Percentiles rank a stretch among this genome's conserved stretches.
Conservation (phyloP, 2,113 vertebrate species). For the Silurus glanis region DNA sequence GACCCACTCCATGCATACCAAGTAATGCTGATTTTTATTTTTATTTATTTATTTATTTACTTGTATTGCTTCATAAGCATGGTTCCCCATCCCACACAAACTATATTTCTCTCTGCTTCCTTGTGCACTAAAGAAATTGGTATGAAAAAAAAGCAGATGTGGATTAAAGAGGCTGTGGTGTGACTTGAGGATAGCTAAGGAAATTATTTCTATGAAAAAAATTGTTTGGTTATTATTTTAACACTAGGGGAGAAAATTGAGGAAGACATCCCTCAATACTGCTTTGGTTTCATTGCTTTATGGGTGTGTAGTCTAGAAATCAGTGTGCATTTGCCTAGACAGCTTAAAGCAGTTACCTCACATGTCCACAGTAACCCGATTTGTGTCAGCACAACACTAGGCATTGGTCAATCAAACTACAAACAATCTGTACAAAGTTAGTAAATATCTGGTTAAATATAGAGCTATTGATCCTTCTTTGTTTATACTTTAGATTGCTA, state of each 20-base stretch:
- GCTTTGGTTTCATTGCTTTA: conserved; percentile 5
- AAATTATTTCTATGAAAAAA: conserved; percentile 19
- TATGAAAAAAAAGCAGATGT: conserved; percentile 49
- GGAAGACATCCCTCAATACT: neutral
- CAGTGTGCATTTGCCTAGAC: neutral
- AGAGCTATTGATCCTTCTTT: neutral
- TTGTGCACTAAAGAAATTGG: conserved; percentile 47
- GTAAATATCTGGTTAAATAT: neutral
- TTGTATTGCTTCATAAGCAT: conserved; percentile 60
- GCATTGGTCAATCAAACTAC: neutral
- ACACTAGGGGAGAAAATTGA: neutral
- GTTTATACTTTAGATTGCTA: neutral
- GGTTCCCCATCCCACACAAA: conserved; percentile 30
- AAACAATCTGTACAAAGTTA: neutral
- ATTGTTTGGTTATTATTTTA: conserved; percentile 36
- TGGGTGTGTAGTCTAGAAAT: neutral
- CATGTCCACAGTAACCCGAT: neutral
- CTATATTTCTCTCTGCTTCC: conserved; percentile 45
- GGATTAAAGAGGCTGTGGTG: conserved; percentile 23
- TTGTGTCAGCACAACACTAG: neutral
- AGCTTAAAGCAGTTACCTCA: neutral
- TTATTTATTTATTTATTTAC: conserved; percentile 37
- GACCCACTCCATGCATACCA: conserved; percentile 68
- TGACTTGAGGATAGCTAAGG: conserved; percentile 6
- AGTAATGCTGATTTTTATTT: conserved; percentile 64